These are phyloP conservation scores for Onychomys torridus DNA, from an alignment of 2,797 vertebrate species.

Conservation along the genomic window DNA sequence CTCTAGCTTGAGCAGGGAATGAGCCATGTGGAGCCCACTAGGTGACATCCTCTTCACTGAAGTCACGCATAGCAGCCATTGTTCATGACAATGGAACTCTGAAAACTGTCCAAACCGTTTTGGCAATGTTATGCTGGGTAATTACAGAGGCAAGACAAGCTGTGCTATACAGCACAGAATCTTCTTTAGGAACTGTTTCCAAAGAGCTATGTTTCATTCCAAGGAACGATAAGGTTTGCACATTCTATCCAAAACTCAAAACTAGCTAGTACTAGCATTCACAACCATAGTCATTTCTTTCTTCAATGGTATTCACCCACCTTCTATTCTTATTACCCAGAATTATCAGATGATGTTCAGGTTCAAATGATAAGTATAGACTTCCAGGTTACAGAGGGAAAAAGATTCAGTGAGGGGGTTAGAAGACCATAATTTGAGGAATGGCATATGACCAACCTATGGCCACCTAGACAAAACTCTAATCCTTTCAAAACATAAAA, in stretches of 20 bases:
- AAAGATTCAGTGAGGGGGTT: not conserved
- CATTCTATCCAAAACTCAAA: constrained; percentile 49
- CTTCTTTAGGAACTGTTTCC: not conserved
- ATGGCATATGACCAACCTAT: no score
- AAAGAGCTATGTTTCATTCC: constrained; percentile 27
- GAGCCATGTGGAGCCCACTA: not conserved
- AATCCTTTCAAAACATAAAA: constrained; percentile 5
- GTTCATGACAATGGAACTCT: constrained; percentile 11
- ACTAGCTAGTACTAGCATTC: constrained; percentile 1
- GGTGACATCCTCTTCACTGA: not conserved
- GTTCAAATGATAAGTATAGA: not conserved
- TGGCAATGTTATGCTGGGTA: not conserved
- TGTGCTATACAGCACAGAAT: not conserved
- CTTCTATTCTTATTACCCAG: not conserved
- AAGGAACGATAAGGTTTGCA: constrained; percentile 43
- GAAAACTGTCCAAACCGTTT: constrained; percentile 30
- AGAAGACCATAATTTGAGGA: not conserved
- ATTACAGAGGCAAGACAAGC: not conserved
- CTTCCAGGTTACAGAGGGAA: not conserved
- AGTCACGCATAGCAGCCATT: not conserved
- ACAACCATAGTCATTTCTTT: not conserved
- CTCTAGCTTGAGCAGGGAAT: not conserved
- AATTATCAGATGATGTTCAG: constrained; percentile 20
- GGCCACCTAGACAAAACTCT: not conserved
- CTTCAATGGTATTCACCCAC: not conserved